phyloP scores from a whole-genome alignment of 2,888 invertebrate species.

The Cyclophora albipunctata region DNA sequence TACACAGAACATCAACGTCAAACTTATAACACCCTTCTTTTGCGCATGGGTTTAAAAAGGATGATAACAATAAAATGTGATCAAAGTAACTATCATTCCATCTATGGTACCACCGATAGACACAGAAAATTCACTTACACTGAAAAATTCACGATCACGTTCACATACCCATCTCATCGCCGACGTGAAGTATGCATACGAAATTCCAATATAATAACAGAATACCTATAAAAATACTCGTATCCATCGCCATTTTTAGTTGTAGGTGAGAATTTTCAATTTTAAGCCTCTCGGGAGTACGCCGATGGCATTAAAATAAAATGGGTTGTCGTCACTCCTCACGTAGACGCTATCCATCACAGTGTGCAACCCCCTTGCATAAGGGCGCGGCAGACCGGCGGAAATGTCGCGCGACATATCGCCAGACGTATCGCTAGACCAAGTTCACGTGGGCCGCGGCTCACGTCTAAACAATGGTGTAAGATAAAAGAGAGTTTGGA shows the following conservation, averaged over 20 bases:
- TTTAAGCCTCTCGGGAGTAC: conserved; percentile 58
- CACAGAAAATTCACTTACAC: too few species aligned
- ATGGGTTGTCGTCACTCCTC: conserved; percentile 62
- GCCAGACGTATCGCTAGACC: not conserved
- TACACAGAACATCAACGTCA: too few species aligned
- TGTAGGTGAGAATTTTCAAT: conserved; percentile 65
- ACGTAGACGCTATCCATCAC: conserved; percentile 72
- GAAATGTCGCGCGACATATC: conserved; percentile 17
- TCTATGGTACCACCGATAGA: too few species aligned
- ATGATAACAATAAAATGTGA: too few species aligned
- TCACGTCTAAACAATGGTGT: not conserved
- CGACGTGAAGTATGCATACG: not conserved
- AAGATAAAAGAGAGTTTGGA: not conserved
- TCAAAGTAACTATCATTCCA: too few species aligned
- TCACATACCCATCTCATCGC: too few species aligned
- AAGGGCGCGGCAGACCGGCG: conserved; percentile 27
- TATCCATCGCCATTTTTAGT: conserved; percentile 31
- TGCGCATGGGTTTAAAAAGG: too few species aligned
- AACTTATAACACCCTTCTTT: too few species aligned
- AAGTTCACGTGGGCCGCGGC: too few species aligned
- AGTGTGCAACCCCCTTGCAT: conserved; percentile 41
- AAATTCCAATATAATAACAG: conserved; percentile 2
- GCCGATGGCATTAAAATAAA: conserved; percentile 66
- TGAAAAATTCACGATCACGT: too few species aligned
- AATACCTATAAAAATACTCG: conserved; percentile 5